Evolutionary conservation across 1,140 invertebrate genomes (phyloP).

Genomic region (Drosophila tani): DNA sequence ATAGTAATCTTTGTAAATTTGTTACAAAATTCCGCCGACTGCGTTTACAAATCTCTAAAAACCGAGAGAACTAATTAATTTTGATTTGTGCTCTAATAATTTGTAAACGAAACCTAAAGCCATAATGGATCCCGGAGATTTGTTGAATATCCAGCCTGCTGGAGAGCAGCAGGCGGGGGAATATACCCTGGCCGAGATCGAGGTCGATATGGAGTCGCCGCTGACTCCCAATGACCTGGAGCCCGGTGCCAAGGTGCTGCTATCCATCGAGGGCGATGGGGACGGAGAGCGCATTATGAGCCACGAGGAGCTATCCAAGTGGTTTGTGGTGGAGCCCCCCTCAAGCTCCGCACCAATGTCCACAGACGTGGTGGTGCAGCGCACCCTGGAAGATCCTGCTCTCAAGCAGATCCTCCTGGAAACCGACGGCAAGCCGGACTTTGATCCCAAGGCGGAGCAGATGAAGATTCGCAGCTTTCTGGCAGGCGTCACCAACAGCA

Average conservation of each 20-base stretch:
- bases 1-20: neutral
- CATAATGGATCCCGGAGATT: slow-evolving; percentile 7
- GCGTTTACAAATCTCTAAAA: neutral
- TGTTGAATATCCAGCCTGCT: neutral
- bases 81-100: neutral
- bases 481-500: slow-evolving; percentile 43
- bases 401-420: slow-evolving; percentile 64
- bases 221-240: slow-evolving; percentile 37
- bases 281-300: slow-evolving; percentile 25
- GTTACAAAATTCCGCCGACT: neutral
- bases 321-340: slow-evolving; percentile 32
- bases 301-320: slow-evolving; percentile 43
- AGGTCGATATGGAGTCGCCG: slow-evolving; percentile 40
- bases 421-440: slow-evolving; percentile 51
- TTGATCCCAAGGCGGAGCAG: slow-evolving; percentile 68
- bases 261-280: slow-evolving; percentile 42
- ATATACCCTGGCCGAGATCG: slow-evolving; percentile 60
- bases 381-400: slow-evolving; percentile 61
- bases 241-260: slow-evolving; percentile 56
- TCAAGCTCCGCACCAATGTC: slow-evolving; percentile 29
- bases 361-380: slow-evolving; percentile 57
- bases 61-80: neutral
- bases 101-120: neutral
- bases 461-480: slow-evolving; percentile 71
- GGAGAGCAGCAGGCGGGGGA: slow-evolving; percentile 25